Evolutionary conservation across 2,888 invertebrate genomes (phyloP).

Genomic region (Baronia brevicornis): DNA sequence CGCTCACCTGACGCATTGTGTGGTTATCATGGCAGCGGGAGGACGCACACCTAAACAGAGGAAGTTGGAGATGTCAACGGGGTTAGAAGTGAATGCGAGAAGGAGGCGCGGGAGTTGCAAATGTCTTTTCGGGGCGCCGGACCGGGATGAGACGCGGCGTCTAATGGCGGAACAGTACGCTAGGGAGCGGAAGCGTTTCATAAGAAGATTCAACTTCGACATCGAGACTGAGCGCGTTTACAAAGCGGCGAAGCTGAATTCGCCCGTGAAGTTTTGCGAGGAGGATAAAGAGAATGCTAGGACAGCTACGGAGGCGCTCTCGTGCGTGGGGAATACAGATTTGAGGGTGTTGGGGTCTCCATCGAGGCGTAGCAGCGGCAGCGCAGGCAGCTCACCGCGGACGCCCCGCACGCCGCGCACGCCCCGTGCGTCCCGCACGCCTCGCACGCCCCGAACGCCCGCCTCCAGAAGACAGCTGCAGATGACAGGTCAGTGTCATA

Average conservation of each 20-base stretch:
- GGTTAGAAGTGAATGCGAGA: constrained; percentile 53
- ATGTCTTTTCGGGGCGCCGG: constrained; percentile 78
- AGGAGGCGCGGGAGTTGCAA: constrained; percentile 67
- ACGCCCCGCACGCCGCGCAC: constrained; percentile 40
- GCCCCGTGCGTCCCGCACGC: constrained; percentile 55
- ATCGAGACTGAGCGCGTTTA: constrained; percentile 62
- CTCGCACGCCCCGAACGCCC: constrained; percentile 62
- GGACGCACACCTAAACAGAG: constrained; percentile 69
- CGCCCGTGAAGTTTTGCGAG: constrained; percentile 59
- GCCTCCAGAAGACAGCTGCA: constrained; percentile 70
- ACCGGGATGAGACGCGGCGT: constrained; percentile 73
- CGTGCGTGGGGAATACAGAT: constrained; percentile 61
- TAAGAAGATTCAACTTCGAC: constrained; percentile 77
- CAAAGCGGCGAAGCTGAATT: constrained; percentile 47
- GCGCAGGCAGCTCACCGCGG: constrained; percentile 44
- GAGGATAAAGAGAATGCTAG: constrained; percentile 59
- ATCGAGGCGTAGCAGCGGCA: constrained; percentile 43
- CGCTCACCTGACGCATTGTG: constrained; percentile 59
- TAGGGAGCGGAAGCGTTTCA: constrained; percentile 74
- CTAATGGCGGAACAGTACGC: constrained; percentile 76
- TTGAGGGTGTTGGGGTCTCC: constrained; percentile 58
- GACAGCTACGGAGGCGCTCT: constrained; percentile 53
- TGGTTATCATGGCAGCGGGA: constrained; percentile 55
- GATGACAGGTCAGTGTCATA: constrained; percentile 63
- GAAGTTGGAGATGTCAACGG: constrained; percentile 53